Conservation (phyloP, 2,797 vertebrate species). For the Micrastur ruficollis region DNA sequence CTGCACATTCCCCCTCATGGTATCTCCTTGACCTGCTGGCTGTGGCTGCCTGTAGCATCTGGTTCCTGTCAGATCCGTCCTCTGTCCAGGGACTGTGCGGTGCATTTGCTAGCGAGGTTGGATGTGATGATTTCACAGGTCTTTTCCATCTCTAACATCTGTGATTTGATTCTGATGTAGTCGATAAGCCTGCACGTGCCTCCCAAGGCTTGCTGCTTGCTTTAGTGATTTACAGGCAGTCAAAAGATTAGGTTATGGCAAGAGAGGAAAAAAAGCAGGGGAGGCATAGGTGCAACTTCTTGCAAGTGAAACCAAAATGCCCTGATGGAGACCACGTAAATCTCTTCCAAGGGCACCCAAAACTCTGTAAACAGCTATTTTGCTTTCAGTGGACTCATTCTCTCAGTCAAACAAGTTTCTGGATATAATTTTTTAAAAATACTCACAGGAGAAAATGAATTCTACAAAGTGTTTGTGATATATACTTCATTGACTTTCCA, state of each 20-base stretch:
- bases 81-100: not conserved
- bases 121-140: constrained; percentile 3
- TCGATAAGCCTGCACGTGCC: not conserved
- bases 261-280: not conserved
- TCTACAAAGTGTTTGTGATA: not conserved
- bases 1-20: not conserved
- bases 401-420: not conserved
- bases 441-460: not conserved
- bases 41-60: not conserved
- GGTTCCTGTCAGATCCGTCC: not conserved
- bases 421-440: not conserved
- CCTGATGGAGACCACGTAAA: not conserved
- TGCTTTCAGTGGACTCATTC: not conserved
- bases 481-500: not conserved
- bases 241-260: not conserved
- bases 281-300: not conserved
- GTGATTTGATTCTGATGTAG: not conserved
- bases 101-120: not conserved
- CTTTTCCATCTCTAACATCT: not conserved
- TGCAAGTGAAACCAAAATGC: not conserved
- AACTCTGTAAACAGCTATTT: not conserved
- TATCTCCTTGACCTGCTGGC: constrained; percentile 7
- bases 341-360: not conserved
- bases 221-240: constrained; percentile 16
- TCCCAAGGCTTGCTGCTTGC: not conserved